Evolutionary conservation across 1,140 invertebrate genomes (phyloP).

Genomic region (Tetramorium parvispinum): DNA sequence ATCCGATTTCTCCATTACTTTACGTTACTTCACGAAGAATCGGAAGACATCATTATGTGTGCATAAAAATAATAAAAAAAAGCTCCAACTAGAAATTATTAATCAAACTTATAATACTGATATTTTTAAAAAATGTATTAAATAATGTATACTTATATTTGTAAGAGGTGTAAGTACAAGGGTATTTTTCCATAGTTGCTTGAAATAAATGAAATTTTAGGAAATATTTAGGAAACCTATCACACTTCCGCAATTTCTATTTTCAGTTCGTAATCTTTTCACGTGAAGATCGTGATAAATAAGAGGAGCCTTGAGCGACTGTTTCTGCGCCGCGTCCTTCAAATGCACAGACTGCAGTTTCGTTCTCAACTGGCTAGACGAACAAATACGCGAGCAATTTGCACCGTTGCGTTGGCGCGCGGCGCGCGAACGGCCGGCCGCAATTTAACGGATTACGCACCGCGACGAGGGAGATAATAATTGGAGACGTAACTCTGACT

Average conservation of each 20-base stretch:
- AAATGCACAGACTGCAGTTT: background rate
- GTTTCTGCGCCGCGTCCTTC: conserved; percentile 41
- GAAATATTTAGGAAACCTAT: background rate
- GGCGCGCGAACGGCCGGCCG: conserved; percentile 23
- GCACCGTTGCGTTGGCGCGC: conserved; percentile 29
- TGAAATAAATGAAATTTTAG: background rate
- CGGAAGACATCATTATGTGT: background rate
- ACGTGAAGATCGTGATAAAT: background rate
- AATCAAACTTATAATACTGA: background rate
- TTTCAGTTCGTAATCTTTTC: background rate
- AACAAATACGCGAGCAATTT: conserved; percentile 59
- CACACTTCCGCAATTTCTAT: background rate
- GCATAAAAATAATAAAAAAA: background rate
- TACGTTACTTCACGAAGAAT: background rate
- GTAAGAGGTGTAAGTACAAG: background rate
- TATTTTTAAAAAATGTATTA: background rate
- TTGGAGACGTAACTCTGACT: conserved; percentile 59
- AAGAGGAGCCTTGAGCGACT: background rate
- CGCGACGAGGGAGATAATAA: conserved; percentile 51
- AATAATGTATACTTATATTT: background rate
- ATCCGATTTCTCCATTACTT: background rate
- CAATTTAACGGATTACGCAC: conserved; percentile 60
- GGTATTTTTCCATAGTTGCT: background rate
- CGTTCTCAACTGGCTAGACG: conserved; percentile 41
- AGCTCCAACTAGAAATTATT: background rate